These are phyloP conservation scores for Chrysemys picta DNA, from an alignment of 2,113 vertebrate species.

Conservation along the genomic window DNA sequence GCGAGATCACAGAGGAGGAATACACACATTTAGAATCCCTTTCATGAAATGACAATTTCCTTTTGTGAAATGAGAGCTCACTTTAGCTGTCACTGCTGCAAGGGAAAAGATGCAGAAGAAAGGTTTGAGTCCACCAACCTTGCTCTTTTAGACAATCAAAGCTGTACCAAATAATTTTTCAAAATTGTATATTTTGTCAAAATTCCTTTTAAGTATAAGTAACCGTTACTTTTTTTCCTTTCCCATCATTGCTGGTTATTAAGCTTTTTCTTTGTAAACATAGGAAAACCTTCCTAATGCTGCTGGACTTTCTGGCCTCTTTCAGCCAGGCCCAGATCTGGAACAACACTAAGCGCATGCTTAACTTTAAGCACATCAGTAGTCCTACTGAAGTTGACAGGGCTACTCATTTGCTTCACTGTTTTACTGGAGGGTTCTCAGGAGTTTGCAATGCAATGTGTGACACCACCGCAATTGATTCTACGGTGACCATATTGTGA, in stretches of 20 bases:
- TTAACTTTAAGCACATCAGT: constrained; percentile 29
- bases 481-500: background rate
- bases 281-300: background rate
- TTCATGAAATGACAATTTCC: constrained; percentile 54
- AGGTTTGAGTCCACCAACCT: constrained; percentile 52
- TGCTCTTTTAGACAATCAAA: constrained; percentile 40
- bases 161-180: constrained; percentile 46
- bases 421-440: background rate
- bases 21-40: constrained; percentile 54
- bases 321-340: constrained; percentile 30
- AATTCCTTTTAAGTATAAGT: constrained; percentile 60
- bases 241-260: constrained; percentile 47
- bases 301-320: background rate
- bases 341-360: background rate
- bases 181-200: constrained; percentile 50
- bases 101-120: constrained; percentile 55
- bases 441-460: constrained; percentile 1
- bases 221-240: constrained; percentile 26
- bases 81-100: constrained; percentile 67
- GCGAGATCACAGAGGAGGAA: constrained; percentile 56
- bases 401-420: background rate
- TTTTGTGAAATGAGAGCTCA: constrained; percentile 69
- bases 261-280: constrained; percentile 61
- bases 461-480: background rate
- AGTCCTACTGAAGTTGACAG: background rate